Percentiles rank a stretch among this genome's conserved stretches.
These are phyloP conservation scores for Zaprionus nigranus DNA, from an alignment of 1,140 invertebrate species.

Conservation along the genomic window DNA sequence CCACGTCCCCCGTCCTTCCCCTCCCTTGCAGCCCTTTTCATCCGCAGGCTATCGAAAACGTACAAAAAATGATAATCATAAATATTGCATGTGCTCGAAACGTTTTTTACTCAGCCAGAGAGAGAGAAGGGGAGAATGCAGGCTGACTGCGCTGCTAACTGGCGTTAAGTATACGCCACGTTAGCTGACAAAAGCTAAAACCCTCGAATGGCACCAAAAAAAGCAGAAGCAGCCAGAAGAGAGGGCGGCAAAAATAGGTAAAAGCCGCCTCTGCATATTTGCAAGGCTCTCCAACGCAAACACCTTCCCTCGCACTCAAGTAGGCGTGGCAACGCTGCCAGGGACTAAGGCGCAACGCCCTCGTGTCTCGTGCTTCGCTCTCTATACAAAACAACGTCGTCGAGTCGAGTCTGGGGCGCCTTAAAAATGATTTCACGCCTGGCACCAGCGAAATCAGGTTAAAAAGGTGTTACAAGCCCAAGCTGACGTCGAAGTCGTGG, in stretches of 20 bases:
- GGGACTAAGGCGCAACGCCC: neutral
- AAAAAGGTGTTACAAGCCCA: slow-evolving; percentile 64
- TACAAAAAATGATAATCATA: slow-evolving; percentile 64
- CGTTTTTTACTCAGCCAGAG: neutral
- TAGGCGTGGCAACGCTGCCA: slow-evolving; percentile 10
- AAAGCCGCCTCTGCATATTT: slow-evolving; percentile 57
- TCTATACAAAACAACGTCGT: slow-evolving; percentile 59
- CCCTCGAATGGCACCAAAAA: slow-evolving; percentile 10
- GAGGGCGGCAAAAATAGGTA: slow-evolving; percentile 18
- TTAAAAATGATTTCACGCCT: slow-evolving; percentile 77
- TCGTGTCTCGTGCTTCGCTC: neutral
- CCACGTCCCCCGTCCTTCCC: neutral
- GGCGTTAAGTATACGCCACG: slow-evolving; percentile 68
- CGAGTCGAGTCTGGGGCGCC: slow-evolving; percentile 1
- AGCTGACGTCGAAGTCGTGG: slow-evolving; percentile 6
- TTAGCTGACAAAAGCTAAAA: slow-evolving; percentile 59
- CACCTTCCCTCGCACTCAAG: neutral
- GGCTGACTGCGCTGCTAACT: slow-evolving; percentile 4
- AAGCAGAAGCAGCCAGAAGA: slow-evolving; percentile 19
- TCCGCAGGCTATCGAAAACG: slow-evolving; percentile 25
- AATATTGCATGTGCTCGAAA: slow-evolving; percentile 66
- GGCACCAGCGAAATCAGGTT: slow-evolving; percentile 68
- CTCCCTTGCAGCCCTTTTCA: neutral
- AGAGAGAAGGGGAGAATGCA: slow-evolving; percentile 28
- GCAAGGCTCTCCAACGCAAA: slow-evolving; percentile 57